A percentile compares a stretch with the other conserved stretches of the same genome.
These are phyloP conservation scores for Heptranchias perlo DNA, from an alignment of 2,113 vertebrate genomes.

Conservation along the genomic window DNA sequence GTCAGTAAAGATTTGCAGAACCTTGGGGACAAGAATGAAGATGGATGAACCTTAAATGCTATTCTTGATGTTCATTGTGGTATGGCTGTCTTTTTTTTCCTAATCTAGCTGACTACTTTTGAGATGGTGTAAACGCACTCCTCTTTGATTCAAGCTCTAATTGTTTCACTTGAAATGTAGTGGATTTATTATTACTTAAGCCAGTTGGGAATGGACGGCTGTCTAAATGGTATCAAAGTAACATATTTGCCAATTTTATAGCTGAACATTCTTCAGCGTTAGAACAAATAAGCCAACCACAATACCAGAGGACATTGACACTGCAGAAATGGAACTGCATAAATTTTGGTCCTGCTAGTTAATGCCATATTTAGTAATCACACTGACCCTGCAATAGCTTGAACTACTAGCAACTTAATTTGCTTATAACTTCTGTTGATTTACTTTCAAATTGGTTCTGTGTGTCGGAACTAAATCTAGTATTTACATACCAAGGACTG, in stretches of 20 bases:
- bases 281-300: not conserved
- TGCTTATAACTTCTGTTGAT: not conserved
- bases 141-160: not conserved
- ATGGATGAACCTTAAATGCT: not conserved
- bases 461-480: not conserved
- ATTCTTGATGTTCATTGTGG: not conserved
- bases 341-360: not conserved
- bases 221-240: not conserved
- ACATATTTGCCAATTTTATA: not conserved
- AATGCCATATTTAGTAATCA: too few relatives aligned
- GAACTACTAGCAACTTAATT: not conserved
- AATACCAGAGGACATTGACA: not conserved
- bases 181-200: not conserved
- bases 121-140: not conserved
- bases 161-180: not conserved
- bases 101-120: not conserved
- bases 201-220: not conserved
- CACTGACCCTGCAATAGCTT: not conserved
- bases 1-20: not conserved
- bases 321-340: not conserved
- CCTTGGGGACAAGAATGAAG: not conserved
- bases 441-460: not conserved
- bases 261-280: not conserved
- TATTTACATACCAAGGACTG: not conserved
- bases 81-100: not conserved